Evolutionary conservation across 2,113 vertebrate genomes (phyloP).

Genomic region (Entelurus aequoreus): DNA sequence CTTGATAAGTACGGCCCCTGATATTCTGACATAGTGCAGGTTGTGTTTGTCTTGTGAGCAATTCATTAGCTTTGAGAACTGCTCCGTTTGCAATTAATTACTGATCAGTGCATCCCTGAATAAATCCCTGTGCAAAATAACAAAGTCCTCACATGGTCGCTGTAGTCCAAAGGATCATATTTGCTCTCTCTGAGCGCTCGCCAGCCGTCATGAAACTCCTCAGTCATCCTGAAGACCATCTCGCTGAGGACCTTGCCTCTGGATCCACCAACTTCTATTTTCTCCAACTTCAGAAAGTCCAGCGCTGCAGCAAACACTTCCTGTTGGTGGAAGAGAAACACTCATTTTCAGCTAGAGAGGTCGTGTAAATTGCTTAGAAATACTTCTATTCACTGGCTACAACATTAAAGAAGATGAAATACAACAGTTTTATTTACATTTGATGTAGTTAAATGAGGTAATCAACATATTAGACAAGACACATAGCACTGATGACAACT

Average conservation of each 20-base stretch:
- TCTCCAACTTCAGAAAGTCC: slow-evolving; percentile 75
- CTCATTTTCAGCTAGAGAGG: not conserved
- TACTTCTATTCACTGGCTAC: not conserved
- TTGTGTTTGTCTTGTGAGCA: too few relatives aligned
- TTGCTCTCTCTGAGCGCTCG: slow-evolving; percentile 72
- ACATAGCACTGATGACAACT: too few relatives aligned
- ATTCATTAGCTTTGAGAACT: too few relatives aligned
- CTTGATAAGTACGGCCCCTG: too few relatives aligned
- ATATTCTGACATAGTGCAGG: too few relatives aligned
- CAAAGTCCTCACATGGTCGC: slow-evolving; percentile 45
- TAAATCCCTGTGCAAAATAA: not conserved
- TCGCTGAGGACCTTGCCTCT: slow-evolving; percentile 67
- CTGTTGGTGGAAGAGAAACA: slow-evolving; percentile 32
- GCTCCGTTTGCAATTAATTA: too few relatives aligned
- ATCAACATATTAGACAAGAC: too few relatives aligned
- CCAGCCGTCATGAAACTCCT: slow-evolving; percentile 70
- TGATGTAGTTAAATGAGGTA: not conserved
- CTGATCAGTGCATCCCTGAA: too few relatives aligned
- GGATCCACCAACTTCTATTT: slow-evolving; percentile 61
- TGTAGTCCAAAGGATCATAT: slow-evolving; percentile 69
- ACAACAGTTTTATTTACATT: not conserved
- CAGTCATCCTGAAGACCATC: slow-evolving; percentile 63
- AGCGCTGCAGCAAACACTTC: slow-evolving; percentile 73
- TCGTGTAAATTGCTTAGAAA: not conserved
- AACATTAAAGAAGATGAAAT: not conserved